Percentiles rank a stretch among this genome's conserved stretches.
phyloP scores from a whole-genome alignment of 2,113 vertebrate species.

The Cricetomys ansorgei region DNA sequence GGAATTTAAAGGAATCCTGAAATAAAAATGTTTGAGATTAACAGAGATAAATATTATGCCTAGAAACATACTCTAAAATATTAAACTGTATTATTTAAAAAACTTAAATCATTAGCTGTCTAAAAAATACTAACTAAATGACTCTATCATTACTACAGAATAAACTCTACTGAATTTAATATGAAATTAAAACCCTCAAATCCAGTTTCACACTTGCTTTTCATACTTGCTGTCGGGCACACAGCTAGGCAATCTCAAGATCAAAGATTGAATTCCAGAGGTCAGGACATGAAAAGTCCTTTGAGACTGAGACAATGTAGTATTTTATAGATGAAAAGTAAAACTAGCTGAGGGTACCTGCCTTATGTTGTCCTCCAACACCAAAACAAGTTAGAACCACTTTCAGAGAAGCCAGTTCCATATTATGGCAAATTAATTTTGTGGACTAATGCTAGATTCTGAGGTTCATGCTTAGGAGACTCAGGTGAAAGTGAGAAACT shows the following conservation, averaged over 20 bases:
- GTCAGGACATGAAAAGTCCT: background rate
- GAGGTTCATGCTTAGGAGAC: background rate
- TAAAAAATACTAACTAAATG: slow-evolving; percentile 31
- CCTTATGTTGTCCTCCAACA: too few relatives aligned
- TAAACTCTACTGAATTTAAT: background rate
- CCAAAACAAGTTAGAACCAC: background rate
- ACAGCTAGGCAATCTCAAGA: background rate
- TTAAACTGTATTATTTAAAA: background rate
- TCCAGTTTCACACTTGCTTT: background rate
- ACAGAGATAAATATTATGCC: background rate
- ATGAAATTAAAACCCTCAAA: background rate
- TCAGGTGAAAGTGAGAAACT: background rate
- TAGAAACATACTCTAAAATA: background rate
- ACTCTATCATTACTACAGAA: background rate
- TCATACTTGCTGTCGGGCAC: background rate
- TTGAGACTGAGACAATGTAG: background rate
- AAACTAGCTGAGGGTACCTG: background rate
- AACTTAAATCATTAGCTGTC: background rate
- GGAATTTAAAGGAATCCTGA: background rate
- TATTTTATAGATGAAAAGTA: background rate
- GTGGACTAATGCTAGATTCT: background rate
- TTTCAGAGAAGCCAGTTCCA: background rate
- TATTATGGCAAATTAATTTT: background rate
- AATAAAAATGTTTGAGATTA: background rate
- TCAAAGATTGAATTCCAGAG: background rate